Base-by-base conservation (phyloP, 53 echinoderm and acorn worm species). In the Echinarachnius parma region DNA sequence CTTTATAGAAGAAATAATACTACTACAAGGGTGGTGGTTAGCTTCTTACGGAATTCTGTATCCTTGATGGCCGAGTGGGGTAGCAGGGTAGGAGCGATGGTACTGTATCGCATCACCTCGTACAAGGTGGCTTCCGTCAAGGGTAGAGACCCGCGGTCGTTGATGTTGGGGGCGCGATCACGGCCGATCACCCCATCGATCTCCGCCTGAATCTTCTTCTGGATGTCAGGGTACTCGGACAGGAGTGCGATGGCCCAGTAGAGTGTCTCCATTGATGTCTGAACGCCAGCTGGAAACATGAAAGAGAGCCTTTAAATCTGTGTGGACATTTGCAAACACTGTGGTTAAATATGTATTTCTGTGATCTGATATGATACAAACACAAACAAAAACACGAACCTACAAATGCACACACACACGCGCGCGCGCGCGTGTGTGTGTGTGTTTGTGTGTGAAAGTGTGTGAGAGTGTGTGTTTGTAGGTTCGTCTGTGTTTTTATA, bases 111-210 rank as follows among this genome's bases (percentile, higher is more conserved):
- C 65, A 61, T 46, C 20, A 78, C 27, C 21, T 78, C 78, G 19
- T 61, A 61, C 30, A 78, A 31, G 0, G 66, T 39, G 1, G 78
- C 78, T 28, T 78, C 64, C 0, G 78, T 78, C 20, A 66, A 78
- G 4, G 78, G 78, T 8, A 54, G 55, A 16, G 59, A 28, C 30
- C 59, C 59, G 0, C 59, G 59, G 29, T 59, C 59, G 8, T 59
- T 31, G 31, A 59, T 59, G 29, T 1, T 59, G 9, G 59, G 59
- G 2, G 30, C 59, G 0, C 59, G 59, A 59, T 59, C 59, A 59
- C 59, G 59, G 13, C 59, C 59, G 28, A 59, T 15, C 24, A 59
- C 28, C 9, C 8, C 0, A 16, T 59, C 59, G 59, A 59, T 59
- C 30, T 59, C 59, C 0, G 31, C 29, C 29, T 29, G 28, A 31